These are phyloP conservation scores for Nannoperca obscura DNA, from an alignment of 2,797 vertebrate species.

Conservation along the genomic window DNA sequence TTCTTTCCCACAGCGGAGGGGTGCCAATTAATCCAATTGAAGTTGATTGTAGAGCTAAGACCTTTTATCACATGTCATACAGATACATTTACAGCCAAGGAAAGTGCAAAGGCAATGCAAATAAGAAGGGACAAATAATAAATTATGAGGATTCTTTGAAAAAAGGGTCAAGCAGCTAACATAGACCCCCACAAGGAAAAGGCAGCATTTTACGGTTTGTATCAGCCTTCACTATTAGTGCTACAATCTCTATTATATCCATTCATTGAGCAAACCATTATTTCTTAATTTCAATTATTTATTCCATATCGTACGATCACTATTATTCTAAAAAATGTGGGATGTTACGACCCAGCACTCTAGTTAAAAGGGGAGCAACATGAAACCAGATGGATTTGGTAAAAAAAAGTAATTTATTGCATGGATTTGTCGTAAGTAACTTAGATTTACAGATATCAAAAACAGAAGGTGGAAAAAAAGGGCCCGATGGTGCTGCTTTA, in stretches of 20 bases:
- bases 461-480: neutral
- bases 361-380: neutral
- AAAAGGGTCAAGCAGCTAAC: slow-evolving; percentile 5
- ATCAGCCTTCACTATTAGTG: neutral
- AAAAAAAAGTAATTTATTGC: neutral
- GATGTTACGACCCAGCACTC: neutral
- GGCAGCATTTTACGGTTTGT: neutral
- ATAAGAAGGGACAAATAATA: no score
- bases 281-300: neutral
- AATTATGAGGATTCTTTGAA: neutral
- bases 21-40: slow-evolving; percentile 2
- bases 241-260: neutral
- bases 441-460: neutral
- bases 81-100: neutral
- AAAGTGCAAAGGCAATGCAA: neutral
- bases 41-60: neutral
- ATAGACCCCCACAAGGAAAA: neutral
- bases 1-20: slow-evolving; percentile 30
- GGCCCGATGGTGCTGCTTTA: neutral
- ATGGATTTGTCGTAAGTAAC: neutral
- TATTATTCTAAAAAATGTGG: neutral
- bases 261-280: neutral
- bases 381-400: neutral
- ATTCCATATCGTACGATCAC: neutral
- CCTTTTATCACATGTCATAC: neutral